phyloP scores from a whole-genome alignment of 2,113 vertebrate genomes.

The Nycticorax nycticorax region DNA sequence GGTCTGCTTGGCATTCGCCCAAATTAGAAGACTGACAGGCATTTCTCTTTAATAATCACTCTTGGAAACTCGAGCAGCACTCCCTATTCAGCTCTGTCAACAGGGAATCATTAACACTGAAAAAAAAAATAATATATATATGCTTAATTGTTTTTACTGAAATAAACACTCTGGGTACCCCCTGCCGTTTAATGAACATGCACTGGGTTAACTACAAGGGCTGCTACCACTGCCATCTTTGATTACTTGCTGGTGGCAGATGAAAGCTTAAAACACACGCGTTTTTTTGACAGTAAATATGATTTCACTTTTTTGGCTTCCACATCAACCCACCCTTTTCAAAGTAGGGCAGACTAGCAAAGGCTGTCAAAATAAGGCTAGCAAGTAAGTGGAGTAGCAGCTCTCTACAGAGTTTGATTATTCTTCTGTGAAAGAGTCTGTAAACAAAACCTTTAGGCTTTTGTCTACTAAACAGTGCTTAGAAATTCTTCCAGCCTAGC shows the following conservation, averaged over 20 bases:
- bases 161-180: conserved; percentile 54
- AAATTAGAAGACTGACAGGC: conserved; percentile 58
- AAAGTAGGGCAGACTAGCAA: background rate
- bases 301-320: conserved; percentile 25
- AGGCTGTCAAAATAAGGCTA: conserved; percentile 60
- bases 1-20: conserved; percentile 47
- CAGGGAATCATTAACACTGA: conserved; percentile 59
- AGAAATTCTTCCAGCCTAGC: conserved; percentile 44
- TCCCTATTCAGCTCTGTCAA: conserved; percentile 36
- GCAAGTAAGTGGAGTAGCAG: background rate
- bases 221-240: background rate
- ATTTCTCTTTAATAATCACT: conserved; percentile 63
- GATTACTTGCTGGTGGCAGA: conserved; percentile 39
- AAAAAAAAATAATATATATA: conserved; percentile 1
- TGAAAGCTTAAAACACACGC: conserved; percentile 2
- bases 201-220: conserved; percentile 10
- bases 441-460: conserved; percentile 66
- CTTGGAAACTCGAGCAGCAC: conserved; percentile 51
- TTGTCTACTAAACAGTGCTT: conserved; percentile 50
- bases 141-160: conserved; percentile 65
- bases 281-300: conserved; percentile 26
- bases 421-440: conserved; percentile 32
- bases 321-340: background rate
- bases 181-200: conserved; percentile 48
- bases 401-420: conserved; percentile 32